Evolutionary conservation across 2,797 vertebrate genomes (phyloP).

Genomic region (Liasis olivaceus): DNA sequence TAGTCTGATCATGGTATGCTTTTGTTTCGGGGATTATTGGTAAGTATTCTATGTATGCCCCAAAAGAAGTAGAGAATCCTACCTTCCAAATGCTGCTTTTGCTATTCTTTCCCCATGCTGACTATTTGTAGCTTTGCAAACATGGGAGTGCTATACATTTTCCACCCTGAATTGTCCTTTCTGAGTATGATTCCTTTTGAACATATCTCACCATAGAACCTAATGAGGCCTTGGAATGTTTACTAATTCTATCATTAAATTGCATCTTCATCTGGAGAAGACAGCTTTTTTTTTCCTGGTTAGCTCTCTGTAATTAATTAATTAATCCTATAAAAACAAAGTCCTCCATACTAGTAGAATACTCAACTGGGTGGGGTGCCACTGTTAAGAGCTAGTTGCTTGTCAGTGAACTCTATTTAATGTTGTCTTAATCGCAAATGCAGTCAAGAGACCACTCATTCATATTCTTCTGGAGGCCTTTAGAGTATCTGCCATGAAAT

Average conservation of each 20-base stretch:
- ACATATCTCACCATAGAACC: no score
- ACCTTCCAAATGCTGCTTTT: neutral
- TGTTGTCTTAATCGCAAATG: slow-evolving; percentile 39
- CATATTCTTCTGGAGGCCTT: slow-evolving; percentile 36
- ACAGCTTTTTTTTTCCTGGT: neutral
- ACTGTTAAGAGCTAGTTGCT: slow-evolving; percentile 40
- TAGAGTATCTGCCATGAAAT: slow-evolving; percentile 43
- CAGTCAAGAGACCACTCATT: slow-evolving; percentile 41
- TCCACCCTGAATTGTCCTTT: neutral
- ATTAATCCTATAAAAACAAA: slow-evolving; percentile 42
- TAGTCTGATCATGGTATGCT: neutral
- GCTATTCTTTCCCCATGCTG: neutral
- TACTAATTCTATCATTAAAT: slow-evolving; percentile 14
- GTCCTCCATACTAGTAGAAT: slow-evolving; percentile 23
- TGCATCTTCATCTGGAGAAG: neutral
- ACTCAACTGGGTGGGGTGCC: slow-evolving; percentile 24
- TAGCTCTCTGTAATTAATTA: slow-evolving; percentile 37
- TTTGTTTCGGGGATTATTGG: neutral
- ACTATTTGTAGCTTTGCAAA: neutral
- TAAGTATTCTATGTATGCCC: neutral
- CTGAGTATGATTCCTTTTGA: neutral
- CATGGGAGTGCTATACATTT: neutral
- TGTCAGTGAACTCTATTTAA: slow-evolving; percentile 42
- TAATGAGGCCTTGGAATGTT: neutral
- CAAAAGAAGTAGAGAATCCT: neutral